Evolutionary conservation across 2,113 vertebrate genomes (phyloP).

Genomic region (Hippocampus barbouri): DNA sequence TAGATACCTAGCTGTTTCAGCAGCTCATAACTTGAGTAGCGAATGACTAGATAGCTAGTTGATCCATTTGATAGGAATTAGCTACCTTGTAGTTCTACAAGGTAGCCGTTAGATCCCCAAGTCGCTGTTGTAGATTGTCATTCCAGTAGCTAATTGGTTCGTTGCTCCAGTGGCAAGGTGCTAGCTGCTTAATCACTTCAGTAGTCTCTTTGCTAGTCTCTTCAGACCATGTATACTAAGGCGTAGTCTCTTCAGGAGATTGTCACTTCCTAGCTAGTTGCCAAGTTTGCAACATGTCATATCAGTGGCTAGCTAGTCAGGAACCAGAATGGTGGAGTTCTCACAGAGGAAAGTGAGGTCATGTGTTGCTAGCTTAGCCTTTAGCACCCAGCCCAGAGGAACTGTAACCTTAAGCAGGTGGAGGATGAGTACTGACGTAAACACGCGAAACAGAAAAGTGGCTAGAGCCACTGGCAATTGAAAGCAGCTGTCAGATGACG

Average conservation of each 20-base stretch:
- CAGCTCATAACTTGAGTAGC: no score
- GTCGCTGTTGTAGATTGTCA: not conserved
- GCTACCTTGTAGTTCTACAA: no score
- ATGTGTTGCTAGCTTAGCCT: constrained; percentile 41
- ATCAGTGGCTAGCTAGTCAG: not conserved
- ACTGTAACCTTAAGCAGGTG: constrained; percentile 62
- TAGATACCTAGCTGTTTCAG: no score
- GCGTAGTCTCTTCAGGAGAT: no score
- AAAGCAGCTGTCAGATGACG: constrained; percentile 74
- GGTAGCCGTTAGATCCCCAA: no score
- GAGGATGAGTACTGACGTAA: constrained; percentile 59
- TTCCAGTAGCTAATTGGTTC: not conserved
- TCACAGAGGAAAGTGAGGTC: constrained; percentile 1
- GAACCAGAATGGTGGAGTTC: not conserved
- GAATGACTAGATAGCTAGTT: no score
- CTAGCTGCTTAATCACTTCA: no score
- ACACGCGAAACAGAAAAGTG: constrained; percentile 24
- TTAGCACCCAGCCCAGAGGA: constrained; percentile 43
- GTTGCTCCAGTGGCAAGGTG: no score
- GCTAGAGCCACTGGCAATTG: constrained; percentile 63
- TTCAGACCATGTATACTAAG: no score
- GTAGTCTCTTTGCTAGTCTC: no score
- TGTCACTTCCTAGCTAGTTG: not conserved
- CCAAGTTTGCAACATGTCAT: not conserved
- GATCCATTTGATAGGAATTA: no score